Percentiles rank a stretch among this genome's conserved stretches.
Conservation (phyloP, 2,113 vertebrate genomes). For the Lophotis ruficrista region DNA sequence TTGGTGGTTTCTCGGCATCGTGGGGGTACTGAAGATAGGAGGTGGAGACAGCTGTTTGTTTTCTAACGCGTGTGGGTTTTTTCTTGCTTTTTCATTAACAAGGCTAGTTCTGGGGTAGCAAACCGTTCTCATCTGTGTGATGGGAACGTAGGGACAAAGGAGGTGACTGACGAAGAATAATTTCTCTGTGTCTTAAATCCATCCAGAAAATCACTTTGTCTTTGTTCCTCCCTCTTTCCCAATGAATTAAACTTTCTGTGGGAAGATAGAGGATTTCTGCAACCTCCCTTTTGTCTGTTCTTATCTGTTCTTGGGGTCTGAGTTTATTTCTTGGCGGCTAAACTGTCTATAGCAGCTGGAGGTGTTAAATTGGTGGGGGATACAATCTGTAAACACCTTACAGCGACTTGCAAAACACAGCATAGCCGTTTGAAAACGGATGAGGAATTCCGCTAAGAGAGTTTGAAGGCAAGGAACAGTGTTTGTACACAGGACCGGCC, state of each 20-base stretch:
- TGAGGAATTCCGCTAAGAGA: background rate
- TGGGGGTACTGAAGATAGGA: background rate
- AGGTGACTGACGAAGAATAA: background rate
- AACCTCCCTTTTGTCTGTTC: background rate
- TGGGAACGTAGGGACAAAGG: background rate
- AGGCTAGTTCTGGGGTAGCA: background rate
- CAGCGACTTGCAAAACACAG: background rate
- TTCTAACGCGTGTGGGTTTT: background rate
- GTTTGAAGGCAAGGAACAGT: background rate
- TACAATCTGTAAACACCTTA: background rate
- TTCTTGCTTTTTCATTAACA: background rate
- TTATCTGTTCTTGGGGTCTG: background rate
- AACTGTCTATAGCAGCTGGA: background rate
- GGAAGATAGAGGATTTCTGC: background rate
- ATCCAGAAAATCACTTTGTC: background rate
- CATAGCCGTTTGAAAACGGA: background rate
- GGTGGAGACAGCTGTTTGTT: conserved; percentile 26
- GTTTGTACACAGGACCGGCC: rapidly evolving
- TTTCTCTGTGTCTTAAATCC: background rate
- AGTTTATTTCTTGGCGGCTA: background rate
- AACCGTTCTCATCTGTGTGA: background rate
- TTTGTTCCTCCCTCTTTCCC: background rate
- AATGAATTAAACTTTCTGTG: background rate
- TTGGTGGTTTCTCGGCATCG: background rate
- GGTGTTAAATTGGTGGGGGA: background rate